Evolutionary conservation across 2,113 vertebrate species (phyloP), one percentile per base, ranked within the genome.

Genomic region (Epinephelus lanceolatus): DNA sequence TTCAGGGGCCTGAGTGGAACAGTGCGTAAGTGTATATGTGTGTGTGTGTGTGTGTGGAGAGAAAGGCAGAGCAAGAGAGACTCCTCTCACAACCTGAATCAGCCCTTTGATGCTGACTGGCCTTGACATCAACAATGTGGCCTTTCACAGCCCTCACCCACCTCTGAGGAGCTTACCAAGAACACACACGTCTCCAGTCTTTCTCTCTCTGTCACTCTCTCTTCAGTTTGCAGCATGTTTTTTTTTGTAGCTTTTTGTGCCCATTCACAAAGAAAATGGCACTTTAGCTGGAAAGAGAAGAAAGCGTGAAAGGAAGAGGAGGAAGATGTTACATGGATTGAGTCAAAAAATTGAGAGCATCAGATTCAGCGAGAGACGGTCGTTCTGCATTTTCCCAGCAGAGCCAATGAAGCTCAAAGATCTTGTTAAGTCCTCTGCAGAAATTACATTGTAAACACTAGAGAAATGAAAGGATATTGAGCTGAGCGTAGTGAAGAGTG

Each of bases 91-190:
- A 88, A 90, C 81, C 92, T 96, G 95, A 96, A 95, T 80, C 76
- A 30, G 75, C 73, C 71, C 91, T 96, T 96, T 96, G 95, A 95
- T 93, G 92, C 91, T 93, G 95, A 93, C 85, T 51, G 79, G 62
- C 89, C 92, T 85, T 86, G 72, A 90, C 92, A 90, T 91, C 93
- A 94, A 97, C 96, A 96, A 85, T 95, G 88, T 90, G 76, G 81
- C 94, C 96, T 97, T 96, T 96, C 93, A 97, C 95, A 94, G 91
- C 83, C 86, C 85, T 94, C 67, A 55, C 89, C 94, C 93, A 95
- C 95, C 94, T 92, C 87, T 19, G 77, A 78, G 79, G 81, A 90
- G 78, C 86, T 84, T 33, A 76, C 78, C 62, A 53, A 61, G 86
- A 86, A 88, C 88, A 89, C 87, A 90, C 90, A 86, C 79, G n/a